Conservation (phyloP, 1,140 invertebrate species). For the Caerostris extrusa region DNA sequence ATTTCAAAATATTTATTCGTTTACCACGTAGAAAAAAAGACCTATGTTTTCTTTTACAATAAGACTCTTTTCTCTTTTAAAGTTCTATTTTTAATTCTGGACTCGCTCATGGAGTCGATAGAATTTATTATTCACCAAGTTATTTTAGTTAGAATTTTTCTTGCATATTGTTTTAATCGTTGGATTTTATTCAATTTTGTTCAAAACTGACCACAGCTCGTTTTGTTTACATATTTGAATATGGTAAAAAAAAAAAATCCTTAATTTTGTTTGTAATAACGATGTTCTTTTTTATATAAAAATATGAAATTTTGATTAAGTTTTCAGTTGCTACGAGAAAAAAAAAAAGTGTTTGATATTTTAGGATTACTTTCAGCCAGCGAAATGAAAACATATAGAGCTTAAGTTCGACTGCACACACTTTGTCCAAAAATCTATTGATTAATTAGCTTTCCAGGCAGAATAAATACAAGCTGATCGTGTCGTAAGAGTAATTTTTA, state of each 20-base stretch:
- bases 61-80: conserved; percentile 12
- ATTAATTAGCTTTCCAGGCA: conserved; percentile 29
- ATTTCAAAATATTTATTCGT: conserved; percentile 18
- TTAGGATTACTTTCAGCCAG: background rate
- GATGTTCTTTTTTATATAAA: no score
- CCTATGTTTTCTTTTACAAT: background rate
- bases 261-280: no score
- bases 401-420: background rate
- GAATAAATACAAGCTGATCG: background rate
- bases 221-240: no score
- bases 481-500: no score
- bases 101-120: background rate
- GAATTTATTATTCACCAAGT: no score
- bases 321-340: no score
- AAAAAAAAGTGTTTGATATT: background rate
- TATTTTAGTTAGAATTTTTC: no score
- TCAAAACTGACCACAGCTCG: no score
- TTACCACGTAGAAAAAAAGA: background rate
- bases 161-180: no score
- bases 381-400: background rate
- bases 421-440: conserved; percentile 15
- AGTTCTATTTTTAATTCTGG: conserved; percentile 26
- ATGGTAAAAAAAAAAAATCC: no score
- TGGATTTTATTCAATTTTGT: no score
- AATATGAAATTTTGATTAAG: no score